Conservation (phyloP, 2,113 vertebrate genomes). For the Eulemur macaco region DNA sequence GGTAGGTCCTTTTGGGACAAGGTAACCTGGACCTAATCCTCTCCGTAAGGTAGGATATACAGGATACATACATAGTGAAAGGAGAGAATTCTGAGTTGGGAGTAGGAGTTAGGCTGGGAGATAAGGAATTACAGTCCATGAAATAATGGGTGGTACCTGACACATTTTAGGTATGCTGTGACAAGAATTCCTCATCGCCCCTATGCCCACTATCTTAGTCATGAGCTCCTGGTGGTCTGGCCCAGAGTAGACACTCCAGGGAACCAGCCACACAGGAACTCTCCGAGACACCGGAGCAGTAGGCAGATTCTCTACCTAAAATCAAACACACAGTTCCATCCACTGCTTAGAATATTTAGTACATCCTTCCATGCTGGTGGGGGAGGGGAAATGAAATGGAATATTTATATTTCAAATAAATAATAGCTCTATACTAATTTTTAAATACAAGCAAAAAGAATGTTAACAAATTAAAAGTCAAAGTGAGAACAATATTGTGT, state of each 20-base stretch:
- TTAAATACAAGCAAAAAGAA: neutral
- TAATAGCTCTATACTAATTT: neutral
- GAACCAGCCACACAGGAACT: neutral
- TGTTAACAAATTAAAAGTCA: neutral
- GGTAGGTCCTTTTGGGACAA: neutral
- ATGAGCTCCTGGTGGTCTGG: neutral
- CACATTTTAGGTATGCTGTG: neutral
- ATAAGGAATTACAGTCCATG: neutral
- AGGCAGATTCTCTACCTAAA: no score
- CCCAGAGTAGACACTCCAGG: neutral
- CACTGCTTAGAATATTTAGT: neutral
- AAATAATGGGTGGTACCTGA: neutral
- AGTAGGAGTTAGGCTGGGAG: neutral
- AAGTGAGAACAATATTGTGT: neutral
- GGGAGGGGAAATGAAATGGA: neutral
- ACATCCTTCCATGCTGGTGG: neutral
- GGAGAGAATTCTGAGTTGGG: neutral
- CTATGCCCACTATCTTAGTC: neutral
- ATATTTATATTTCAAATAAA: neutral
- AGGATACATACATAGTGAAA: neutral
- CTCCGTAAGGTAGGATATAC: neutral
- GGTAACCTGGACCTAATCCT: neutral
- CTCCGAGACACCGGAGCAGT: neutral
- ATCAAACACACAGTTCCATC: neutral
- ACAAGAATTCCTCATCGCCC: neutral